Base-by-base conservation (phyloP, 2,888 invertebrate species). In the Sthenelais limicola region DNA sequence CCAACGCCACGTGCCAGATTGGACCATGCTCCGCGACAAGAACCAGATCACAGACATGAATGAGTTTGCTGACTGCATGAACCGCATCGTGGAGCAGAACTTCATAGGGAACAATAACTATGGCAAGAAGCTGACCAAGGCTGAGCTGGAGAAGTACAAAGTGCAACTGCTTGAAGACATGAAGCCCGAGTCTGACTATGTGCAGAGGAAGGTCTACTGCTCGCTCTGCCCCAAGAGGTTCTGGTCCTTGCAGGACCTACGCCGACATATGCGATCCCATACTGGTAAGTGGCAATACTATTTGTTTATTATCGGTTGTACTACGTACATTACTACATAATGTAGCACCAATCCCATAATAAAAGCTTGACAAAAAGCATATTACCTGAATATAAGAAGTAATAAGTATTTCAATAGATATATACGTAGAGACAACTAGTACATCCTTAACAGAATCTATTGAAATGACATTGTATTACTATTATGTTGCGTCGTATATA, bases 211-310 rank as follows among this genome's bases (percentile, higher is more conserved):
- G 76, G 84, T 86, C 30, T 83, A 82, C 79, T 87, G 97, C 86
- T 95, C 96, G 0, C 95, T 97, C 84, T 97, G 97, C 87, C 91
- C 96, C 85, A 93, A 96, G 75, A 92, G 96, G 58, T 97, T 97
- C 89, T 96, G 96, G 96, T 96, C 96, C 0, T 94, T 96, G 0
- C 96, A 97, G 86, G 97, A 97, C 87, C 89, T 97, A 4, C 91
- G 96, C 0, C 92, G 96, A 0, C 97, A 97, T 88, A 96, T 97
- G 95, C 90, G 96, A 26, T 96, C 96, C 0, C 97, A 97, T 86
- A 87, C 85, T 68, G 87, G 87, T 86, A 76, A 75, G 78, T 67
- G 18, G 12, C 18, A 32, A 9, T 28, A 66, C 15, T 18, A n/a
- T 18, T 66, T 4, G 9, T 51, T 9, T 43, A 43, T n/a, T n/a